Evolutionary conservation across 2,797 vertebrate genomes (phyloP), one percentile per base, ranked within the genome.

Genomic region (Aldrovandia affinis): DNA sequence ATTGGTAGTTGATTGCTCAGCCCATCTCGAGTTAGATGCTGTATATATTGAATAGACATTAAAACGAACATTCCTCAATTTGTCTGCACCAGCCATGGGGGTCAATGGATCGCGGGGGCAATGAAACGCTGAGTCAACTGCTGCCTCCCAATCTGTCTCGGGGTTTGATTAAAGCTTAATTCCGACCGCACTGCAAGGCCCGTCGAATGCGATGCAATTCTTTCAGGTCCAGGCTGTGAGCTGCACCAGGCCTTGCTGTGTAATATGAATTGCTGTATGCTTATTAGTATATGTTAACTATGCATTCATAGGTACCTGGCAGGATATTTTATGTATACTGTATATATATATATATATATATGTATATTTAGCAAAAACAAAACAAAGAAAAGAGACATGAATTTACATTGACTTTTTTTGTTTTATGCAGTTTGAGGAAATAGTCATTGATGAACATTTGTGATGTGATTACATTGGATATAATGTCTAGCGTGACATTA

Each of bases 21-120:
- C 94, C 94, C 94, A 94, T 91, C 91, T 96, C 94, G 92, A 96
- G 96, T 95, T 95, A 95, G 95, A 97, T 95, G 96, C 96, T 93
- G 92, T 96, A 97, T 97, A 96, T 97, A 97, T 98, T 96, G 96
- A 97, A 96, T 95, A 96, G 96, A 96, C 96, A 97, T 97, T 97
- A 97, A 97, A 97, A 96, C 92, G 89, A 96, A 95, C 96, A 96
- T 97, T 97, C 96, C 96, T 97, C 96, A 96, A 96, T 97, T 97
- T 96, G 96, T 96, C 94, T 91, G 94, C 93, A 92, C 93, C 92
- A 85, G 95, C 96, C 96, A 95, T 96, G 94, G 92, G 96, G 96
- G 96, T 97, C 97, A 97, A 96, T 95, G 96, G 96, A 97, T 96
- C 95, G 96, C 95, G 92, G 89, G 93, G 96, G 94, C 95, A 94